These are phyloP conservation scores for Platycercus adscitus DNA, from an alignment of 2,113 vertebrate species.

Conservation along the genomic window DNA sequence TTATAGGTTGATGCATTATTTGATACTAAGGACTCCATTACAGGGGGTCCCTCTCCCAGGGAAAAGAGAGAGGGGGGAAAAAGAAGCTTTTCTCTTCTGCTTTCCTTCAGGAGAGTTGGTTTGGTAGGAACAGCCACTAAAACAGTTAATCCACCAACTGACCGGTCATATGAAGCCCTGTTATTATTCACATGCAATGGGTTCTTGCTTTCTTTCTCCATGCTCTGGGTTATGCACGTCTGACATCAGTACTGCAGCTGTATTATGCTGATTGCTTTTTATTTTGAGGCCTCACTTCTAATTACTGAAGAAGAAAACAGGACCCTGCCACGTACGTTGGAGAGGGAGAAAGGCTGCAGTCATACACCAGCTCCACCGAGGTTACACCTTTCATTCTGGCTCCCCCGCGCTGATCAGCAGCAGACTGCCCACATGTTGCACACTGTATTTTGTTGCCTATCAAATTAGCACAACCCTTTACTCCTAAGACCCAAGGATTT, in stretches of 20 bases:
- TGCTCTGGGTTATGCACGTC: background rate
- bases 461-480: background rate
- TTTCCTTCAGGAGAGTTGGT: background rate
- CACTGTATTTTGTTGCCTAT: background rate
- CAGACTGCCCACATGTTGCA: background rate
- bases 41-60: background rate
- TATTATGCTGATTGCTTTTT: background rate
- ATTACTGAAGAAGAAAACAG: background rate
- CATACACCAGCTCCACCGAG: background rate
- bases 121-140: background rate
- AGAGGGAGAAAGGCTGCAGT: background rate
- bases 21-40: background rate
- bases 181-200: background rate
- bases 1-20: background rate
- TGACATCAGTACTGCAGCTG: background rate
- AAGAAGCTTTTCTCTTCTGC: background rate
- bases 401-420: background rate
- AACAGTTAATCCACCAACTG: background rate
- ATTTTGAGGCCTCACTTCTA: background rate
- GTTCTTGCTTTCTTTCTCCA: background rate
- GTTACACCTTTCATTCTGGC: background rate
- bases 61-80: fast-evolving
- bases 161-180: background rate
- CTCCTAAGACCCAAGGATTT: background rate
- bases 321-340: background rate